These are phyloP conservation scores for Amazona guildingii DNA, from an alignment of 2,113 vertebrate species.

Conservation along the genomic window DNA sequence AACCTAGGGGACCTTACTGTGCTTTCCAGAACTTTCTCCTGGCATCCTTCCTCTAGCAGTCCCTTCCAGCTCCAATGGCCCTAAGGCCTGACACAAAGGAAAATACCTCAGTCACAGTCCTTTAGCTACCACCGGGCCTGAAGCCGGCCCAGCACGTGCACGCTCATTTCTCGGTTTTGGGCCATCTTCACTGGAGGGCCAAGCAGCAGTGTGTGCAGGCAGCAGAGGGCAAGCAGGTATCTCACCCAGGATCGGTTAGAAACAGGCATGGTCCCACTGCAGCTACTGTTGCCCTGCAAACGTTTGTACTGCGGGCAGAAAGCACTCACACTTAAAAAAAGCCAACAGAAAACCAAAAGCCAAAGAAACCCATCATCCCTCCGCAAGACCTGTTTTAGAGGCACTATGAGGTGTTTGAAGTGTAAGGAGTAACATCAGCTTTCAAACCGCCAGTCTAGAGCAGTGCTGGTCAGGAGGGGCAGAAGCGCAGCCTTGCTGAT, in stretches of 20 bases:
- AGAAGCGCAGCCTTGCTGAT: fast-evolving
- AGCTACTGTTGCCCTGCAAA: background rate
- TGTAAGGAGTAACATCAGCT: background rate
- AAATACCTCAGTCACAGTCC: background rate
- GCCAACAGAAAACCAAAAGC: background rate
- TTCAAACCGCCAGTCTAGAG: fast-evolving
- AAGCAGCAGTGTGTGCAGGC: background rate
- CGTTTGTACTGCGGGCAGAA: background rate
- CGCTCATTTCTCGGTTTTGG: background rate
- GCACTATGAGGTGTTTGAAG: background rate
- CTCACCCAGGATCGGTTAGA: fast-evolving
- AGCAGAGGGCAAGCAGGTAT: background rate
- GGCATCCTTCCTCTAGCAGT: background rate
- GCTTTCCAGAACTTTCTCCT: slow-evolving; percentile 36
- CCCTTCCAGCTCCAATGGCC: background rate
- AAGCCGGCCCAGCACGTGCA: background rate
- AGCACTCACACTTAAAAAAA: background rate
- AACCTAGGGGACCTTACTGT: background rate
- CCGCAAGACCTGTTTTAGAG: background rate
- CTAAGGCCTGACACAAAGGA: background rate
- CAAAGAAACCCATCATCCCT: background rate
- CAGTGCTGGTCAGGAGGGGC: background rate
- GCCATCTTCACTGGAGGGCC: background rate
- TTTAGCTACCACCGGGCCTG: background rate
- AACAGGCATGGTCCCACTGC: background rate